Evolutionary conservation across 2,888 invertebrate species (phyloP).

Genomic region (Nomada ferruginata): DNA sequence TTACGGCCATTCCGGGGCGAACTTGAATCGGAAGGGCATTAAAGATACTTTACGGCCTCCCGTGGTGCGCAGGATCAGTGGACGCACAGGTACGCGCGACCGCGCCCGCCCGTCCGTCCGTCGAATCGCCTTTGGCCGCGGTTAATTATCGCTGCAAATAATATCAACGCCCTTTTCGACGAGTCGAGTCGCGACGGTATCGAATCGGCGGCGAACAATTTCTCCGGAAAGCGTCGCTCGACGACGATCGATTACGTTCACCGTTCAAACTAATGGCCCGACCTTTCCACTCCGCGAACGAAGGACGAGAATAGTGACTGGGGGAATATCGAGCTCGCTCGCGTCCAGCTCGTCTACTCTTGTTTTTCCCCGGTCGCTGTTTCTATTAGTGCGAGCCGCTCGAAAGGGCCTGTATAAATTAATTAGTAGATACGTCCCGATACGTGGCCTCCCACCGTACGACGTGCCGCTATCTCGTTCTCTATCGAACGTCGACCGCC

Average conservation of each 20-base stretch:
- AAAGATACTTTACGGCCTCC: constrained; percentile 79
- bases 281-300: too few species aligned
- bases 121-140: constrained; percentile 71
- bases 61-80: constrained; percentile 67
- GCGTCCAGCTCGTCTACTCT: constrained; percentile 4
- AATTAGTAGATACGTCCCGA: constrained; percentile 74
- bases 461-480: constrained; percentile 74
- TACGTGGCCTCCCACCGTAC: constrained; percentile 72
- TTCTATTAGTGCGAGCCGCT: constrained; percentile 71
- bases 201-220: too few species aligned
- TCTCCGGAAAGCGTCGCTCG: not conserved
- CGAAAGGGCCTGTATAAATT: constrained; percentile 70
- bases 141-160: constrained; percentile 81
- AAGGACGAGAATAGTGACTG: too few species aligned
- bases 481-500: constrained; percentile 71
- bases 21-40: constrained; percentile 80
- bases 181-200: constrained; percentile 21
- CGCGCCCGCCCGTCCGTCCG: constrained; percentile 46
- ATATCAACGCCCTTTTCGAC: constrained; percentile 77
- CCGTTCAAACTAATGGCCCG: too few species aligned
- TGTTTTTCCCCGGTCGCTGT: constrained; percentile 52
- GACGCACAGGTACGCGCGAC: constrained; percentile 62
- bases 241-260: too few species aligned
- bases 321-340: not conserved
- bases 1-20: constrained; percentile 72